phyloP scores from a whole-genome alignment of 2,888 invertebrate genomes.

The Drosophila maculinotata region DNA sequence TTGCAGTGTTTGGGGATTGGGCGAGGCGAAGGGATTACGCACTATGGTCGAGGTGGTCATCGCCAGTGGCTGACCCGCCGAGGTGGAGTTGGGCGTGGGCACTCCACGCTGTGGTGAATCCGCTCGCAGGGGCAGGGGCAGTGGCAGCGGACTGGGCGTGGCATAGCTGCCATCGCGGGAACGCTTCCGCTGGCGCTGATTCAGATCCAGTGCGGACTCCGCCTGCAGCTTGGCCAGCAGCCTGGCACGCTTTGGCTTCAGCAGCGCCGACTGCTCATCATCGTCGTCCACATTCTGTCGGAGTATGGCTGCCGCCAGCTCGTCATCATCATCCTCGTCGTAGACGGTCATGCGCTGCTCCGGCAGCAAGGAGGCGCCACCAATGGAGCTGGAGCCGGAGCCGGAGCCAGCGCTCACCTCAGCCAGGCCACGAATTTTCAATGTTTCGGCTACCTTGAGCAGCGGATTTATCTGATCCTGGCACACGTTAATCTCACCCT shows the following conservation, averaged over 20 bases:
- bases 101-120: conserved; percentile 40
- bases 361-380: conserved; percentile 85
- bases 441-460: conserved; percentile 93
- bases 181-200: conserved; percentile 86
- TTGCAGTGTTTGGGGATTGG: conserved; percentile 74
- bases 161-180: conserved; percentile 79
- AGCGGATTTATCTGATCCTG: conserved; percentile 95
- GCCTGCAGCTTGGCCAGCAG: conserved; percentile 59
- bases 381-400: conserved; percentile 79
- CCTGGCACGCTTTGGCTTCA: conserved; percentile 78
- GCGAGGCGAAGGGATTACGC: conserved; percentile 84
- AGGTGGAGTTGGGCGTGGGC: conserved; percentile 39
- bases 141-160: conserved; percentile 55
- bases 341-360: conserved; percentile 82
- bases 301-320: conserved; percentile 78
- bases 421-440: conserved; percentile 94
- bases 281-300: conserved; percentile 63
- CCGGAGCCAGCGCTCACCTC: conserved; percentile 88
- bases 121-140: conserved; percentile 25
- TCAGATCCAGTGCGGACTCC: conserved; percentile 65
- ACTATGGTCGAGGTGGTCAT: conserved; percentile 83
- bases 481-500: conserved; percentile 96
- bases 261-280: conserved; percentile 81
- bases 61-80: conserved; percentile 59
- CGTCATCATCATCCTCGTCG: conserved; percentile 85